Evolutionary conservation across 2,888 invertebrate genomes (phyloP), one percentile per base, ranked within the genome.

Genomic region (Punctoribates punctum): DNA sequence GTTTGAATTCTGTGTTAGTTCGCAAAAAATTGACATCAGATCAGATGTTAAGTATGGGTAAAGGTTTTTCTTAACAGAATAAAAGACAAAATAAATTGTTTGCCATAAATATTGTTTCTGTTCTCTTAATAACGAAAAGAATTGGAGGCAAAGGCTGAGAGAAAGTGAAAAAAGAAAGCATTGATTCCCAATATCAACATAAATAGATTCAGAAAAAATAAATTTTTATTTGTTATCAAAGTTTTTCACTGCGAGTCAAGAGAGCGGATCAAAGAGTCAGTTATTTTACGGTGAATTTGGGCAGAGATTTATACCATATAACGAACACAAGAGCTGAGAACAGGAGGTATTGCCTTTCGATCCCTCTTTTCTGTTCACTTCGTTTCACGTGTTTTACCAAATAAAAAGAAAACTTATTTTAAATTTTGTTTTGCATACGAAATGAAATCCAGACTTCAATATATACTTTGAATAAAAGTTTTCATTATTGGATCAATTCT

Each of bases 171-270:
- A 60, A 60, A 65, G 5, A 34, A 38, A 38, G 34, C 65, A 65
- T 65, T 65, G 65, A 65, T 65, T 65, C 65, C 65, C 65, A 65
- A 65, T 65, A 65, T 65, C 34, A 38, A 65, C 29, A 65, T 60
- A 65, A 65, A 65, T 65, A 65, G 65, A 65, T 65, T 65, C 34
- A 65, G 25, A 62, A 34, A 27, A 60, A 60, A 60, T 27, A 27
- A 20, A 34, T 65, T 38, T 34, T 65, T 65, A 65, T 65, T 65
- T 65, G 65, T 38, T 65, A 65, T 65, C 65, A 65, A 65, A 65
- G 20, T 20, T 65, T 65, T 38, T 65, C 34, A 34, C 65, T 60
- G 8, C 25, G n/a, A 23, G n/a, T 54, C 54, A 54, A n/a, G 23
- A 54, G n/a, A 54, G 23, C 54, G 15, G 27, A 27, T 4, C 20